Conservation (phyloP, 2,113 vertebrate genomes). For the Tamias sibiricus region DNA sequence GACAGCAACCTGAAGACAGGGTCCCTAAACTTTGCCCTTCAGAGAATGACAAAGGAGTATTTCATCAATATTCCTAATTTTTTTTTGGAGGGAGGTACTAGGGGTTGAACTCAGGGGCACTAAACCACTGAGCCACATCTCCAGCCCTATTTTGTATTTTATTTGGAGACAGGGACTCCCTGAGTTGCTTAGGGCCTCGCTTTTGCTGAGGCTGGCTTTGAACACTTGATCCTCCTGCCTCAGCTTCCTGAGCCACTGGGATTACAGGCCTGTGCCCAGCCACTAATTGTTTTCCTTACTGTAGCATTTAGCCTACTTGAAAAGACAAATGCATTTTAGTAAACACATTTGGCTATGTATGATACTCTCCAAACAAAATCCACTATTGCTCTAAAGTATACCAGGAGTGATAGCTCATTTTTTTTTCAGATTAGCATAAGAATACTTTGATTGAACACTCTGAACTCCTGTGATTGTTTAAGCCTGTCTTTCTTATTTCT, state of each 20-base stretch:
- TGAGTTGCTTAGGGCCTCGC: no score
- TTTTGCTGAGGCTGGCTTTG: no score
- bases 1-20: neutral
- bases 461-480: conserved; percentile 21
- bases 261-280: no score
- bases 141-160: no score
- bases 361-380: neutral
- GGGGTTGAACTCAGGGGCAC: no score
- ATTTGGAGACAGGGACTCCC: no score
- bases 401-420: neutral
- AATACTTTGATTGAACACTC: neutral
- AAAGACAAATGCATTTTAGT: conserved; percentile 24
- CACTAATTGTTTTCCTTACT: neutral
- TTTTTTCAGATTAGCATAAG: neutral
- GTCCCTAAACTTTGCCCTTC: neutral
- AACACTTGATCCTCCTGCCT: no score
- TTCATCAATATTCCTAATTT: neutral
- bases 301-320: neutral
- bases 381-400: neutral
- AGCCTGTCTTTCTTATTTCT: conserved; percentile 1
- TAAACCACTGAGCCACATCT: no score
- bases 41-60: neutral
- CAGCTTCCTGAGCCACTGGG: no score
- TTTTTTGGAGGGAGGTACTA: no score
- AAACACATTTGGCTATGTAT: neutral